Conservation (phyloP, 2,797 vertebrate genomes). For the Cossypha caffra region DNA sequence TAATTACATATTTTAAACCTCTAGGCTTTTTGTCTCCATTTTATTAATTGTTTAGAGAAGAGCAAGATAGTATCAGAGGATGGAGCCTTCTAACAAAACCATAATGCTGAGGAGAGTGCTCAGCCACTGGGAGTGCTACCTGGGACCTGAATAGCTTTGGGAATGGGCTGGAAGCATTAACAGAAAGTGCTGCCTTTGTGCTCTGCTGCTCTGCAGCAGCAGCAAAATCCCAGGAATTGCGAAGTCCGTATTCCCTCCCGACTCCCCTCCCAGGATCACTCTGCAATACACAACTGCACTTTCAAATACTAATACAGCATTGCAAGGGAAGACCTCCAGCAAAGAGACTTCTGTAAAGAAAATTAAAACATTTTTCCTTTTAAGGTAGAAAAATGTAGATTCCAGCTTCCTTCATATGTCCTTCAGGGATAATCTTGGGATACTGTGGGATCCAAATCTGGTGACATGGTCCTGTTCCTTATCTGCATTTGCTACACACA, state of each 20-base stretch:
- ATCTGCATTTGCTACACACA: background rate
- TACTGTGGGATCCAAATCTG: background rate
- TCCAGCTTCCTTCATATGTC: background rate
- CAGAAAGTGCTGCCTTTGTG: background rate
- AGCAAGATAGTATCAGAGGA: slow-evolving; percentile 26
- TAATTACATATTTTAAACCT: slow-evolving; percentile 56
- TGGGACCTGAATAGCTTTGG: background rate
- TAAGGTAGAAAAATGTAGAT: background rate
- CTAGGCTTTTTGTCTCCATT: slow-evolving; percentile 46
- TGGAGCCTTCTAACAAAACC: slow-evolving; percentile 13
- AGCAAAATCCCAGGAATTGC: background rate
- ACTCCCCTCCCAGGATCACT: background rate
- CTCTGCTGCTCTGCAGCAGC: background rate
- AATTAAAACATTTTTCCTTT: background rate
- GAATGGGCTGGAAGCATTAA: background rate
- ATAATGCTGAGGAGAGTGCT: background rate
- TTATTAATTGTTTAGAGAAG: slow-evolving; percentile 59
- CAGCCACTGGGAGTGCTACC: background rate
- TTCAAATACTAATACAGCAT: background rate
- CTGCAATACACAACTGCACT: background rate
- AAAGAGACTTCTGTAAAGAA: background rate
- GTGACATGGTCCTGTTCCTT: background rate
- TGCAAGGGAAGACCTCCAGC: background rate
- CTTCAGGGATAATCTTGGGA: background rate
- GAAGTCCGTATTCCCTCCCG: background rate